Conservation (phyloP, 2,797 vertebrate species). For the Knipowitschia caucasica region DNA sequence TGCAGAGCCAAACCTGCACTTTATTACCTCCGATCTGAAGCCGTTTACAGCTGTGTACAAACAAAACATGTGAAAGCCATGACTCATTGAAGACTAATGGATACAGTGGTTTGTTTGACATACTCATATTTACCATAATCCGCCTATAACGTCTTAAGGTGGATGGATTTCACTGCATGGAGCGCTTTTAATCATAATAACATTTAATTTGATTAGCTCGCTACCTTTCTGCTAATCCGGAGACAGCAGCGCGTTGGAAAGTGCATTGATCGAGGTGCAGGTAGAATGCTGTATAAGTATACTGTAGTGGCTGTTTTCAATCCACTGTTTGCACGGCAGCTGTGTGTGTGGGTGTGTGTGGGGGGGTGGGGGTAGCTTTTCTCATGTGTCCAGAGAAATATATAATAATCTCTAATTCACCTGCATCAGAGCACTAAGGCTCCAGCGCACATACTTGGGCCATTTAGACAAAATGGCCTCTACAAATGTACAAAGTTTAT, state of each 20-base stretch:
- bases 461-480: too few species aligned
- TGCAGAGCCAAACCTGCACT: constrained; percentile 13
- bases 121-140: constrained; percentile 14
- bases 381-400: too few species aligned
- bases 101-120: constrained; percentile 15
- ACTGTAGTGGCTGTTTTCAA: too few species aligned
- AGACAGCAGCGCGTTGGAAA: neutral
- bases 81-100: constrained; percentile 30
- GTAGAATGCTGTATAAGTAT: too few species aligned
- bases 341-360: too few species aligned
- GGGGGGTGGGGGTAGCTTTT: too few species aligned
- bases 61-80: constrained; percentile 15
- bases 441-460: too few species aligned
- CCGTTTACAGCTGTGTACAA: constrained; percentile 12
- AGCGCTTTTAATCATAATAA: neutral
- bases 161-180: neutral
- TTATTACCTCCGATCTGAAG: constrained; percentile 31
- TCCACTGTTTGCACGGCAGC: too few species aligned
- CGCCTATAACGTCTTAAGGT: neutral
- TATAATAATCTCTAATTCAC: too few species aligned
- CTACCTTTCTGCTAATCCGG: neutral
- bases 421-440: too few species aligned
- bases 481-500: too few species aligned
- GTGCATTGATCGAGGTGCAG: too few species aligned
- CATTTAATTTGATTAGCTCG: neutral